Percentiles rank a stretch among this genome's conserved stretches.
phyloP scores from a whole-genome alignment of 2,888 invertebrate species.

The Leptopilina myrica region DNA sequence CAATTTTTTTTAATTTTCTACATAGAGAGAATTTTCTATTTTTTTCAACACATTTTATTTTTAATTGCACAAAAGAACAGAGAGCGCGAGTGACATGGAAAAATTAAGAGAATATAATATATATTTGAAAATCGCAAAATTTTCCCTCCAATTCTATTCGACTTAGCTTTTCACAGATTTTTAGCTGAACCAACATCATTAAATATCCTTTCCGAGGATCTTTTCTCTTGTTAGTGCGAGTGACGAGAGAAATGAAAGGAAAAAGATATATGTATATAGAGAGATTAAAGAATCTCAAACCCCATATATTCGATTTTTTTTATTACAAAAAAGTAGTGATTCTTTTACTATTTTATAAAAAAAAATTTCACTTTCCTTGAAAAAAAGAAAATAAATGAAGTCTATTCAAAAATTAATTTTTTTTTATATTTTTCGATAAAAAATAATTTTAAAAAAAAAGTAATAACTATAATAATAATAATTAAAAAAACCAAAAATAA shows the following conservation, averaged over 20 bases:
- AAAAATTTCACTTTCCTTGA: no score
- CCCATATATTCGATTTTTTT: background rate
- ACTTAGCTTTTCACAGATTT: slow-evolving; percentile 15
- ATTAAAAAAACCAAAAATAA: background rate
- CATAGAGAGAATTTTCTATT: no score
- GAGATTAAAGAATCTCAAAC: slow-evolving; percentile 4
- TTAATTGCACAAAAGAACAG: no score
- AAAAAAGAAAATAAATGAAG: background rate
- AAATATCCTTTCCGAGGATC: slow-evolving; percentile 15
- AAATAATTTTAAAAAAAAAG: background rate
- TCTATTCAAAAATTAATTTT: no score
- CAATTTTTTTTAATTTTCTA: no score
- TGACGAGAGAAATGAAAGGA: slow-evolving; percentile 17
- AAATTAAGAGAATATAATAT: background rate
- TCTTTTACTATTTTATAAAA: no score
- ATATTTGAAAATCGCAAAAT: background rate
- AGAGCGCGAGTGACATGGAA: background rate
- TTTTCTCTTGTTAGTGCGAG: slow-evolving; percentile 13
- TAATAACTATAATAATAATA: no score
- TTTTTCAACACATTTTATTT: no score
- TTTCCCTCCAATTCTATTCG: slow-evolving; percentile 12
- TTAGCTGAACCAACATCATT: slow-evolving; percentile 15
- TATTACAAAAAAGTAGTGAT: no score
- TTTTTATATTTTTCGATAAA: background rate
- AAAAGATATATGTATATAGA: background rate